Percentiles rank a stretch among this genome's conserved stretches.
phyloP scores from a whole-genome alignment of 2,113 vertebrate species.

The Aythya baeri region DNA sequence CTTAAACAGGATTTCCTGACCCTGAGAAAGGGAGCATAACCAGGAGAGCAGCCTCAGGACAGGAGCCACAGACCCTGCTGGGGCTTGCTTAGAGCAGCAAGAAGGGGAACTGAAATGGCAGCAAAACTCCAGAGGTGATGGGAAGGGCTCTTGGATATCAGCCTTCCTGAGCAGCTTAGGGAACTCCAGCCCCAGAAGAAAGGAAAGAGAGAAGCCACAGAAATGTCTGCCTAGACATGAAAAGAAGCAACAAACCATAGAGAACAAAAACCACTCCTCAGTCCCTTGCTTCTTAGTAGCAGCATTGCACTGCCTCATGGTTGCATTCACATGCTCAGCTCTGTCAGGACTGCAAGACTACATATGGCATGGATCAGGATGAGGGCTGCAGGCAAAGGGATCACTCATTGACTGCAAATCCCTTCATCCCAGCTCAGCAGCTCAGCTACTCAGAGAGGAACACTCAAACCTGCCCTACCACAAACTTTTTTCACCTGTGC shows the following conservation, averaged over 20 bases:
- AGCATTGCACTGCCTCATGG: background rate
- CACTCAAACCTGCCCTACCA: background rate
- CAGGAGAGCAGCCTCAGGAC: background rate
- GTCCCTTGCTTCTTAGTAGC: background rate
- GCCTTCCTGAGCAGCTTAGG: background rate
- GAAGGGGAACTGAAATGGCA: background rate
- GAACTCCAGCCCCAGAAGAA: background rate
- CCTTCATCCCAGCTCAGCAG: background rate
- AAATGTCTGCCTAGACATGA: background rate
- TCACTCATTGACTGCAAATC: background rate
- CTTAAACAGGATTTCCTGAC: background rate
- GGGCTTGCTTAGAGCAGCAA: background rate
- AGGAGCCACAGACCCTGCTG: rapidly evolving
- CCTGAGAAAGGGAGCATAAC: background rate
- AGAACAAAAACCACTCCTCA: background rate
- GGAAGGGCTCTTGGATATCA: background rate
- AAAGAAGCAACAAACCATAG: background rate
- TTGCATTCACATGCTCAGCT: background rate
- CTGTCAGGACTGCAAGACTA: background rate
- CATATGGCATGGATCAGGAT: background rate
- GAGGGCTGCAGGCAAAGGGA: background rate
- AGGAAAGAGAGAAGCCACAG: background rate
- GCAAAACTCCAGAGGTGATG: background rate
- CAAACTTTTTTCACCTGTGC: background rate
- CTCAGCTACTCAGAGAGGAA: background rate